A percentile compares a stretch with the other conserved stretches of the same genome.
These are phyloP conservation scores for Bubo bubo DNA, from an alignment of 2,113 vertebrate species.

Conservation along the genomic window DNA sequence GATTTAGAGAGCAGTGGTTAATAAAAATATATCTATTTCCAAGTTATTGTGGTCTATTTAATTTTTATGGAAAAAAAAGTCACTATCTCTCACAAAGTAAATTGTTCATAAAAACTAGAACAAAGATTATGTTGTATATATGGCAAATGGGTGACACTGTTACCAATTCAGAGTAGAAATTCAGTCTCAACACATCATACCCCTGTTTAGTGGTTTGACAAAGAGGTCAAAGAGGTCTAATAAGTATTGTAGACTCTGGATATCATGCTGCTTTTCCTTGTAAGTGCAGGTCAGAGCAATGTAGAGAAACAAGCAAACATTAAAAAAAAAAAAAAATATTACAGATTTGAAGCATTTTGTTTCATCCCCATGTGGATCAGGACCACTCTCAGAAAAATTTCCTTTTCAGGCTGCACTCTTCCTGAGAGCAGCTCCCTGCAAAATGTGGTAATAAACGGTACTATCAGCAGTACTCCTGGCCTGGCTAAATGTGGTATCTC, in stretches of 20 bases:
- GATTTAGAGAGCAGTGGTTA: background rate
- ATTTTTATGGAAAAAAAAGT: background rate
- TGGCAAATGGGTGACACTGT: background rate
- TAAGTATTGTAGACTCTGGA: background rate
- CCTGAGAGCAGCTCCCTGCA: background rate
- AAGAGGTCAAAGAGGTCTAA: background rate
- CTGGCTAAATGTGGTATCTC: background rate
- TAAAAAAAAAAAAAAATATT: fast-evolving
- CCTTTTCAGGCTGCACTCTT: background rate
- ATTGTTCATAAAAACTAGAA: background rate
- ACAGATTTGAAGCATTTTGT: background rate
- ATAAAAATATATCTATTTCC: background rate
- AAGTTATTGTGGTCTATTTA: background rate
- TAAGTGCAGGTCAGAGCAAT: background rate
- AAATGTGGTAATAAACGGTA: background rate
- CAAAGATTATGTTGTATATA: background rate
- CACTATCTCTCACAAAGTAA: background rate
- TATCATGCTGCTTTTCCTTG: background rate
- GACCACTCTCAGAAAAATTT: background rate
- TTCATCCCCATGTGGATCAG: background rate
- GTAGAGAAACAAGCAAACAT: background rate
- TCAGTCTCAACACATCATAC: background rate
- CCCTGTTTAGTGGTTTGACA: background rate
- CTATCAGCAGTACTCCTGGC: background rate
- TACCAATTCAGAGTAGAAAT: background rate